Conservation (phyloP, 2,113 vertebrate species). For the Mixornis gularis region DNA sequence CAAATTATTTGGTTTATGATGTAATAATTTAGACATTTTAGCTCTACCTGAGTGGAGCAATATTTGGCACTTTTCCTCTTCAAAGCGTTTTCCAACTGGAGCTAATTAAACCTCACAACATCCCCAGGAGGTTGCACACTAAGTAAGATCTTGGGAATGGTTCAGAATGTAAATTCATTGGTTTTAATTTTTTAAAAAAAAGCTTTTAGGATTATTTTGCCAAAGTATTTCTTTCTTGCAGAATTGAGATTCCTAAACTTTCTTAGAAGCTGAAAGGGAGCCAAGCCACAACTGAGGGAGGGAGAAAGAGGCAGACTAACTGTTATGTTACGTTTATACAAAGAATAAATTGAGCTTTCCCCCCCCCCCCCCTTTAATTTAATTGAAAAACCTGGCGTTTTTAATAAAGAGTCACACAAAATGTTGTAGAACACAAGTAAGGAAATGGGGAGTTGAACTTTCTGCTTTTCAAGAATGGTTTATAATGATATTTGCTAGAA, state of each 20-base stretch:
- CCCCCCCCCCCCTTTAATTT: not conserved
- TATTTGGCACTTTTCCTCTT: slow-evolving; percentile 12
- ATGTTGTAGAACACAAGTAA: not conserved
- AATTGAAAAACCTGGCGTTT: not conserved
- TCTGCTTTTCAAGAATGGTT: not conserved
- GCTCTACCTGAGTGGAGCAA: not conserved
- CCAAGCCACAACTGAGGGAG: not conserved
- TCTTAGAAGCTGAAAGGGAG: not conserved
- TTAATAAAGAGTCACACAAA: not conserved
- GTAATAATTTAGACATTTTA: slow-evolving; percentile 11
- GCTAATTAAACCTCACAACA: slow-evolving; percentile 43
- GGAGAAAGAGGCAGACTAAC: not conserved
- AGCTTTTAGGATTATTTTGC: not conserved
- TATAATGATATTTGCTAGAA: not conserved
- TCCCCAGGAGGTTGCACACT: slow-evolving; percentile 10
- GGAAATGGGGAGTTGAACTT: not conserved
- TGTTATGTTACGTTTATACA: not conserved
- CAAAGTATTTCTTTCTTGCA: not conserved
- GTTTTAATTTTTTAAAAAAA: not conserved
- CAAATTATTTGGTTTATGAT: slow-evolving; percentile 26
- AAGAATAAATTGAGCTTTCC: not conserved
- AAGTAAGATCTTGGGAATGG: slow-evolving; percentile 32
- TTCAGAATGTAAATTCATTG: slow-evolving; percentile 39
- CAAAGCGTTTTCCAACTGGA: slow-evolving; percentile 12
- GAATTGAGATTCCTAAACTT: not conserved